phyloP scores from a whole-genome alignment of 2,113 vertebrate species.

The Candoia aspera region DNA sequence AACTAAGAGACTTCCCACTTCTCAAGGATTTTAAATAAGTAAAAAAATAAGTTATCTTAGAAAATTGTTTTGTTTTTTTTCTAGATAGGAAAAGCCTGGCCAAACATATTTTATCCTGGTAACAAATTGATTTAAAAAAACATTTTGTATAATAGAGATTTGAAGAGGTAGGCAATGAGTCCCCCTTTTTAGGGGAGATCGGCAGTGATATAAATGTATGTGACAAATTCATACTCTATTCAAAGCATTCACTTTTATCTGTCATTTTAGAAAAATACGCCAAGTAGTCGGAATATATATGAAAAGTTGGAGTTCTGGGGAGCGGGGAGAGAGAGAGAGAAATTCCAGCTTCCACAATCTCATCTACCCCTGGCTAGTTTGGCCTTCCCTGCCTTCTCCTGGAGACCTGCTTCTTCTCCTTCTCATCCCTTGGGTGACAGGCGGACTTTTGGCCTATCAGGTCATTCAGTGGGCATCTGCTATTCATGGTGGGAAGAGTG shows the following conservation, averaged over 20 bases:
- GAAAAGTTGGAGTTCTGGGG: neutral
- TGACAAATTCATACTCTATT: neutral
- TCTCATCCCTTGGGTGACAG: neutral
- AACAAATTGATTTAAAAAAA: constrained; percentile 4
- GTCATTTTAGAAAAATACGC: too few species aligned
- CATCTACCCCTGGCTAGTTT: neutral
- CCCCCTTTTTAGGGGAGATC: too few species aligned
- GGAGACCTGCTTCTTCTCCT: neutral
- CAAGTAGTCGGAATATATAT: too few species aligned
- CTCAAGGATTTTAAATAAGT: constrained; percentile 34
- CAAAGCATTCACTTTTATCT: neutral
- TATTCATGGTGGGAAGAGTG: neutral
- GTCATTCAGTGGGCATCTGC: neutral
- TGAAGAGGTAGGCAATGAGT: too few species aligned
- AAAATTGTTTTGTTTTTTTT: constrained; percentile 66
- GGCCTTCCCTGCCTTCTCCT: neutral
- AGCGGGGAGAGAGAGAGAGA: neutral
- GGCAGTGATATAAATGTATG: too few species aligned
- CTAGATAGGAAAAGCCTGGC: constrained; percentile 56
- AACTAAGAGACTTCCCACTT: neutral
- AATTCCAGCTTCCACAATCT: neutral
- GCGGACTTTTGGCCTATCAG: neutral
- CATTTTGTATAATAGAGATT: too few species aligned
- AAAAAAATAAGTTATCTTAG: constrained; percentile 19
- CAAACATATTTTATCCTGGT: constrained; percentile 43